Evolutionary conservation across 1,140 invertebrate species (phyloP).

Genomic region (Euura saliciscinereae): DNA sequence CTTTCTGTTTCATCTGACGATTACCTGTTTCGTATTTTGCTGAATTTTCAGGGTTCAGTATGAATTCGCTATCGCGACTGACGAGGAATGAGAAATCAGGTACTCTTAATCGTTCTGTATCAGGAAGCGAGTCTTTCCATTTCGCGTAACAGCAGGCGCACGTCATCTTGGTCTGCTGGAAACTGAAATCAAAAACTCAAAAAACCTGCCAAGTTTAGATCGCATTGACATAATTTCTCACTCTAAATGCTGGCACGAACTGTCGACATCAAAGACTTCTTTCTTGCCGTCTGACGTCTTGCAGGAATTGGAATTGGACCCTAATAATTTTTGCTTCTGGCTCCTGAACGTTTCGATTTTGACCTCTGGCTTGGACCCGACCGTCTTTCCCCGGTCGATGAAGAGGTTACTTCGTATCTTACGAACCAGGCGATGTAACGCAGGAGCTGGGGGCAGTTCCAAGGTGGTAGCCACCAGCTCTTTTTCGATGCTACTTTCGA

Average conservation of each 20-base stretch:
- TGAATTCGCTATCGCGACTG: background rate
- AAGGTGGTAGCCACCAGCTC: conserved; percentile 29
- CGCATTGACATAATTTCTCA: background rate
- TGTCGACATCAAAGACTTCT: conserved; percentile 9
- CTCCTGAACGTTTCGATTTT: background rate
- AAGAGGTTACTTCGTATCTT: conserved; percentile 32
- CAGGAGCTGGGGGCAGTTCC: conserved; percentile 20
- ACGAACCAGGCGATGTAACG: conserved; percentile 18
- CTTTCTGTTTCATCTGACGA: too few relatives aligned
- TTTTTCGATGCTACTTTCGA: conserved; percentile 21
- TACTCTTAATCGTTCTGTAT: background rate
- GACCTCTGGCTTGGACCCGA: too few relatives aligned
- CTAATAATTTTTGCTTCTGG: background rate
- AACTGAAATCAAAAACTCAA: background rate
- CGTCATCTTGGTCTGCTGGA: background rate
- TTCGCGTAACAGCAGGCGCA: conserved; percentile 2
- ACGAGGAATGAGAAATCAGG: background rate
- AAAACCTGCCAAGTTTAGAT: background rate
- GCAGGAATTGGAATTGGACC: background rate
- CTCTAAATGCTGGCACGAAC: background rate
- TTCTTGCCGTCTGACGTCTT: background rate
- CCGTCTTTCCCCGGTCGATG: conserved; percentile 4
- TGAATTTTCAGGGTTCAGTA: background rate
- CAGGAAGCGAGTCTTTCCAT: background rate
- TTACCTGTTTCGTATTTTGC: background rate